Percentiles rank a stretch among this genome's conserved stretches.
Evolutionary conservation across 2,888 invertebrate genomes (phyloP).

Genomic region (Glaucopsyche alexis): DNA sequence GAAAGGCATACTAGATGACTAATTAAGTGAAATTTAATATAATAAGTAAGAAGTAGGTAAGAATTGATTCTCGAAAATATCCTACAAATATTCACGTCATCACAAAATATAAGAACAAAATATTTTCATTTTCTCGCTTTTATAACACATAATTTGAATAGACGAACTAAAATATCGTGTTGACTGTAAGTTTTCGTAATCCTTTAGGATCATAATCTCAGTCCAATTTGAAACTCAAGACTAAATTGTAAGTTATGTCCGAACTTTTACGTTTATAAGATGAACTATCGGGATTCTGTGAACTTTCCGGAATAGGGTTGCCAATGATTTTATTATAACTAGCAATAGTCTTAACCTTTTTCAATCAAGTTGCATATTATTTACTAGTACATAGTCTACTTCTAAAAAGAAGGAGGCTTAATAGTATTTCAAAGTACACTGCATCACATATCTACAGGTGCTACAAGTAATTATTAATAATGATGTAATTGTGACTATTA

Average conservation of each 20-base stretch:
- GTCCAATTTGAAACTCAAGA: constrained; percentile 14
- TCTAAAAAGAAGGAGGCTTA: not conserved
- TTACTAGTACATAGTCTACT: not conserved
- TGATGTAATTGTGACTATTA: not conserved
- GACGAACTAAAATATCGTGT: not conserved
- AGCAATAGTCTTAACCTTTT: too few species aligned
- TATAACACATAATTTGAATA: too few species aligned
- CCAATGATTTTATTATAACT: not conserved
- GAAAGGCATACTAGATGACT: too few species aligned
- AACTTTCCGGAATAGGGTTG: constrained; percentile 5
- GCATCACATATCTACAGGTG: not conserved
- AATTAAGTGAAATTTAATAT: too few species aligned
- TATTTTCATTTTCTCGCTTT: too few species aligned
- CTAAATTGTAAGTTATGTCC: constrained; percentile 10
- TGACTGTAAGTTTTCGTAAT: not conserved
- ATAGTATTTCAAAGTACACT: not conserved
- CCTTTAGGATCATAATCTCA: constrained; percentile 7
- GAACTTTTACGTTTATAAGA: constrained; percentile 23
- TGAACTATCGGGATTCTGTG: constrained; percentile 17
- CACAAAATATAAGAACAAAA: too few species aligned
- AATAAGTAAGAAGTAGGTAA: too few species aligned
- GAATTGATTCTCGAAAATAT: too few species aligned
- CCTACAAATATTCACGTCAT: too few species aligned
- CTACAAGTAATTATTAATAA: constrained; percentile 12
- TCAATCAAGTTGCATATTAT: too few species aligned